Evolutionary conservation across 2,113 vertebrate species (phyloP), one percentile per base, ranked within the genome.

Genomic region (Poeciliopsis turrubarensis): DNA sequence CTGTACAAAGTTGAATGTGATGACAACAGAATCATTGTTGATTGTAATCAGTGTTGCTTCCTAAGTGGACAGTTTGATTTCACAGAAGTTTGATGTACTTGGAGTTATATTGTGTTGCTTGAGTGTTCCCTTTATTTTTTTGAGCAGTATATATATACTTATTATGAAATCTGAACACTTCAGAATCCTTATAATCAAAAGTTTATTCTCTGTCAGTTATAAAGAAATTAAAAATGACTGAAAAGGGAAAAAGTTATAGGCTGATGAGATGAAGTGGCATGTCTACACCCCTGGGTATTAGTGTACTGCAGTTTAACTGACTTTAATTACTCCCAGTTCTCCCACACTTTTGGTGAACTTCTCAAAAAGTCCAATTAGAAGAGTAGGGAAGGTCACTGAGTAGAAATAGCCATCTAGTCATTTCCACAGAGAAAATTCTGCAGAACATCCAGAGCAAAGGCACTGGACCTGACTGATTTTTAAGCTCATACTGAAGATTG

Each of bases 311-410:
- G 71, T 73, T 68, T 77, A 81, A 67, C 75, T 82, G 22, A 30
- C 72, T 75, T 75, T 91, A 92, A 91, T 91, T 91, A 91, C 83
- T 84, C 78, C 80, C 85, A 75, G 63, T 78, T 72, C 80, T 84
- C 67, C 8, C 60, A 69, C 70, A 72, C 67, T 41, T 89, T 86
- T 84, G 66, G 84, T 82, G 81, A 76, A 73, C 68, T 79, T 72
- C 84, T 88, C 80, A 83, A 73, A 90, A 60, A 70, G 7, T 69
- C 86, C 89, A 91, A 89, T 89, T 90, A 85, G 83, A 87, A 84
- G 72, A 83, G 68, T 75, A 87, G 83, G 80, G 73, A 78, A 72
- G 79, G 86, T 83, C 82, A 37, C 72, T 70, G 68, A 68, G 70
- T 72, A 78, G 79, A 57, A 87, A 80, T 88, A 81, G 63, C 70